Evolutionary conservation across 2,113 vertebrate species (phyloP).

Genomic region (Empidonax traillii): DNA sequence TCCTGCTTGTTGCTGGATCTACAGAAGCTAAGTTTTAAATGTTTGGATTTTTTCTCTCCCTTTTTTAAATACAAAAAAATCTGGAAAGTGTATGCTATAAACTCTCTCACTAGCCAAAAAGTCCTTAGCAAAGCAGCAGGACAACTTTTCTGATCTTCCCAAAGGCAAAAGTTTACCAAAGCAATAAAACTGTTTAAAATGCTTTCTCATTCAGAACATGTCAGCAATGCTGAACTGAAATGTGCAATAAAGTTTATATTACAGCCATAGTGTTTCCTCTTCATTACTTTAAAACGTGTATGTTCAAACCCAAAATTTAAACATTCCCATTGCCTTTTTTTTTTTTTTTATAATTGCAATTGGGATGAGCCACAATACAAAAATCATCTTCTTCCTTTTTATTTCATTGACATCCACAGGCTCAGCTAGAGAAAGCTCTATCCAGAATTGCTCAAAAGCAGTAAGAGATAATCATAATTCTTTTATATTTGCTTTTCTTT

Average conservation of each 20-base stretch:
- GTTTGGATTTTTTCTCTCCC: background rate
- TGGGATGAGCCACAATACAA: background rate
- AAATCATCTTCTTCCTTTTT: background rate
- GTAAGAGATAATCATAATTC: background rate
- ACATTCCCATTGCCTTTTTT: background rate
- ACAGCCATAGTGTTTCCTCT: background rate
- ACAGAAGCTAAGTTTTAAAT: background rate
- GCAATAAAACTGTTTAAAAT: background rate
- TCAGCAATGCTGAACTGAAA: conserved; percentile 1
- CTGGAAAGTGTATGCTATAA: background rate
- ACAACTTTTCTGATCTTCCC: background rate
- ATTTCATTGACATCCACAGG: background rate
- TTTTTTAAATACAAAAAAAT: background rate
- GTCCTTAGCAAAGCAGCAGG: background rate
- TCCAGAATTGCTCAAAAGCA: background rate
- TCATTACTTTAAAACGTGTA: background rate
- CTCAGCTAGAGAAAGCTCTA: background rate
- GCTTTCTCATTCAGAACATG: background rate
- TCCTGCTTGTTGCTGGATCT: background rate
- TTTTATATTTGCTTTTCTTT: background rate
- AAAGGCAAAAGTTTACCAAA: conserved; percentile 23
- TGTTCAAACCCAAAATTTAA: conserved; percentile 1
- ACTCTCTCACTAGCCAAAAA: background rate
- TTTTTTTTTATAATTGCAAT: background rate
- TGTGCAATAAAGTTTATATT: conserved; percentile 33